Conservation (phyloP, 2,888 invertebrate genomes). For the Cistogaster globosa region DNA sequence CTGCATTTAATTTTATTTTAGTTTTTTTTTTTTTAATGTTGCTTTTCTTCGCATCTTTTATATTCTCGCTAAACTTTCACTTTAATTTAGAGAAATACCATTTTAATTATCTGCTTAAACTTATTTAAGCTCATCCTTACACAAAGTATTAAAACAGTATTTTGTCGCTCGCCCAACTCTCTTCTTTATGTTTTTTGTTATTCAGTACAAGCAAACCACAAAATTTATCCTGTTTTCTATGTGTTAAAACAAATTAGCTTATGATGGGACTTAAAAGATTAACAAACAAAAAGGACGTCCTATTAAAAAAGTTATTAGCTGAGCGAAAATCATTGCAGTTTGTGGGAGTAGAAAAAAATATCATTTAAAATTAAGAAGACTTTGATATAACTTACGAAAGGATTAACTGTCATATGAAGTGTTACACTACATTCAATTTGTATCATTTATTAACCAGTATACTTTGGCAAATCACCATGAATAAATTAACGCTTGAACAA, state of each 20-base stretch:
- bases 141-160: constrained; percentile 4
- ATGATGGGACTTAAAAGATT: constrained; percentile 18
- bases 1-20: too few species aligned
- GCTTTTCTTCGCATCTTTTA: neutral
- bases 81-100: constrained; percentile 21
- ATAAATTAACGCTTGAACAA: too few species aligned
- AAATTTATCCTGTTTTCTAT: constrained; percentile 7
- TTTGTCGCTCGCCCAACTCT: neutral
- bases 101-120: constrained; percentile 26
- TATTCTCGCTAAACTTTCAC: neutral
- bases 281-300: neutral
- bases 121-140: neutral
- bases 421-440: too few species aligned
- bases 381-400: too few species aligned
- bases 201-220: constrained; percentile 5
- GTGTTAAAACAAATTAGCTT: constrained; percentile 36
- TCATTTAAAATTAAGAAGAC: too few species aligned
- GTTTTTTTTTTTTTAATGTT: neutral
- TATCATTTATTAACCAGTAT: too few species aligned
- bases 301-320: neutral
- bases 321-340: neutral
- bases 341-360: too few species aligned
- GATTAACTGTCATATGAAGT: too few species aligned
- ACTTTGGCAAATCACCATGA: too few species aligned
- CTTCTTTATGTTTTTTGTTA: neutral